Conservation (phyloP, 1,140 invertebrate species). For the Dreissena polymorpha region DNA sequence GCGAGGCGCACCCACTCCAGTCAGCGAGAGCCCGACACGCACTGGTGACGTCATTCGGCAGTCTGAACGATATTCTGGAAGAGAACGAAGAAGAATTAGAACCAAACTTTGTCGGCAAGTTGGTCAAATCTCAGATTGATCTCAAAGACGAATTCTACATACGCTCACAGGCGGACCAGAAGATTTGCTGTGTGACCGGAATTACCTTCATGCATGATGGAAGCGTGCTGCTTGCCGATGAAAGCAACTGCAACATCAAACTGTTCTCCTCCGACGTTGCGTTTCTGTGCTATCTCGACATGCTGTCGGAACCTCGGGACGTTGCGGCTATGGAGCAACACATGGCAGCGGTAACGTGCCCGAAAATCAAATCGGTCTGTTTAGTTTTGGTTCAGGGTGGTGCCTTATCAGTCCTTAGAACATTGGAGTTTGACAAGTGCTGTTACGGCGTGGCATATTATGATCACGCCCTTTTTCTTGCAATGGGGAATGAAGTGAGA, state of each 20-base stretch:
- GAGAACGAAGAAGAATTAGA: slow-evolving; percentile 32
- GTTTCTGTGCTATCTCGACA: background rate
- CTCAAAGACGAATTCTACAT: slow-evolving; percentile 19
- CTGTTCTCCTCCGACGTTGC: slow-evolving; percentile 24
- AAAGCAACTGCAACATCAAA: slow-evolving; percentile 26
- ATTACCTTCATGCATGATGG: slow-evolving; percentile 9
- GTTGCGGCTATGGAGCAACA: slow-evolving; percentile 35
- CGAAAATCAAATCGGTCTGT: background rate
- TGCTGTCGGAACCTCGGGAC: slow-evolving; percentile 33
- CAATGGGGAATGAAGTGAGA: slow-evolving; percentile 28
- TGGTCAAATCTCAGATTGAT: slow-evolving; percentile 15
- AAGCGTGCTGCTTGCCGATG: slow-evolving; percentile 16
- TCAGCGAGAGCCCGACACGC: background rate
- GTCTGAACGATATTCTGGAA: slow-evolving; percentile 41
- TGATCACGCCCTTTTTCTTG: slow-evolving; percentile 17
- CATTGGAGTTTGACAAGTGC: slow-evolving; percentile 17
- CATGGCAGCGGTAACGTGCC: slow-evolving; percentile 35
- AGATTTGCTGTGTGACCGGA: slow-evolving; percentile 27
- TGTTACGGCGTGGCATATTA: slow-evolving; percentile 23
- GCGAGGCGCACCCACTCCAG: too few relatives aligned
- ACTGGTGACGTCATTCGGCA: background rate
- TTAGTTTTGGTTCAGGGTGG: slow-evolving; percentile 16
- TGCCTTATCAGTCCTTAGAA: slow-evolving; percentile 10
- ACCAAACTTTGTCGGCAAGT: background rate
- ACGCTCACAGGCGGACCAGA: slow-evolving; percentile 25